Base-by-base conservation (phyloP, 1,140 invertebrate genomes). In the Drosophila bocqueti region DNA sequence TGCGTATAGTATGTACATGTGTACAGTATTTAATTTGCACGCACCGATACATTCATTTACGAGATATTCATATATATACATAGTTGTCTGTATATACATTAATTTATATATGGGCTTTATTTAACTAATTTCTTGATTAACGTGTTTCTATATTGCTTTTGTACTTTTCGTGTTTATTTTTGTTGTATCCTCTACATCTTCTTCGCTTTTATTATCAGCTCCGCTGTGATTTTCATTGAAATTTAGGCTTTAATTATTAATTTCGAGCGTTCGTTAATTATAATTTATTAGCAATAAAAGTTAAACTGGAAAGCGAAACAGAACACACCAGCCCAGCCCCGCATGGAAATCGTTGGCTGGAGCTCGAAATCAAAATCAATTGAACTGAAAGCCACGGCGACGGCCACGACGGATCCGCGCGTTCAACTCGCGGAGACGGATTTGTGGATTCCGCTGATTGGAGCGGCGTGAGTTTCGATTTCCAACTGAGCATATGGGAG, bases 331-430 rank as follows among this genome's bases (percentile, higher is more conserved):
- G 50, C 34, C 34, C 63, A 78, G 47, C 52, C 55, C 13, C 24
- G 24, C 31, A 29, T 38, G 21, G 47, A 60, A 47, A 31, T 52
- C 67, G 29, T 43, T 40, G 26, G 34, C 45, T 15, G 50, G 38
- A 62, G 67, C 46, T 58, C 72, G 43, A 58, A 73, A 60, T 66
- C 76, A 83, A 57, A 57, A 57, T 80, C 80, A 86, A 86, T 87
- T 86, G 66, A 83, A 77, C 83, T 87, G 77, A 86, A 69, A 76
- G 64, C 64, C 46, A 67, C 75, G 68, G 57, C 45, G 65, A 81
- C 63, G 69, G 46, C 49, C 36, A 82, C 65, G 45, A 66, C 60
- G 52, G 45, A 64, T 57, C 42, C 42, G 54, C 54, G 75, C 60
- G 54, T 67, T 63, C 5, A 52, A 69, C 55, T 54, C 62, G 40